Base-by-base conservation (phyloP, 2,888 invertebrate genomes). In the Lepidochitona cinerea region DNA sequence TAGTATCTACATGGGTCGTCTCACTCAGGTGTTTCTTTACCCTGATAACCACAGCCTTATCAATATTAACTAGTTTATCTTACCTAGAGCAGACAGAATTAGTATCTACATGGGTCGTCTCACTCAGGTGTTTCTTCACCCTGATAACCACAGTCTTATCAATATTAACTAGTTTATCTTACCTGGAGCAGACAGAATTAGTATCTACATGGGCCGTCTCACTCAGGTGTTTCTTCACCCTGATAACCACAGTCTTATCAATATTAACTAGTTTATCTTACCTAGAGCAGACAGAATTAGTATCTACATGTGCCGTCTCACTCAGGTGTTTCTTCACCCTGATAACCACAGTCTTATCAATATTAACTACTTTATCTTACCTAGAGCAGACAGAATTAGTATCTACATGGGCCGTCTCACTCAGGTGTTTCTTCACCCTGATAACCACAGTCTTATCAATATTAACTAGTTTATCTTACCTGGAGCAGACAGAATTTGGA, bases 281-380 rank as follows among this genome's bases (percentile, higher is more conserved):
- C 78, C 54, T 76, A 49, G 69, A 71, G 36, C 53, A 70, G 12
- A 80, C 73, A 36, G 68, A 71, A 68, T 12, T 35, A 68, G 12
- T 68, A 37, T n/a, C 66, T 14, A 64, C 36, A 9, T 41, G 68
- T 14, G 69, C 59, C 59, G 78, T 81, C 49, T 81, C 79, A 18
- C 72, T 66, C 2, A 88, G 75, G 68, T 88, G 88, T 35, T 86
- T 85, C 68, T 86, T 84, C 32, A 91, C 78, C 77, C 84, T 83
- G 41, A 72, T 73, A 9, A 90, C 78, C n/a, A 91, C 80, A 0
- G 70, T 75, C 12, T 81, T 81, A 70, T 86, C 87, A 41, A 9
- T 41, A 18, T 41, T 41, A 41, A 23, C 49, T n/a, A 4, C n/a
- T 18, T 18, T 23, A 49, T 4, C 72, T 33, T 68, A 78, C 78